Conservation (phyloP, 2,888 invertebrate species). For the Melanophora roralis region DNA sequence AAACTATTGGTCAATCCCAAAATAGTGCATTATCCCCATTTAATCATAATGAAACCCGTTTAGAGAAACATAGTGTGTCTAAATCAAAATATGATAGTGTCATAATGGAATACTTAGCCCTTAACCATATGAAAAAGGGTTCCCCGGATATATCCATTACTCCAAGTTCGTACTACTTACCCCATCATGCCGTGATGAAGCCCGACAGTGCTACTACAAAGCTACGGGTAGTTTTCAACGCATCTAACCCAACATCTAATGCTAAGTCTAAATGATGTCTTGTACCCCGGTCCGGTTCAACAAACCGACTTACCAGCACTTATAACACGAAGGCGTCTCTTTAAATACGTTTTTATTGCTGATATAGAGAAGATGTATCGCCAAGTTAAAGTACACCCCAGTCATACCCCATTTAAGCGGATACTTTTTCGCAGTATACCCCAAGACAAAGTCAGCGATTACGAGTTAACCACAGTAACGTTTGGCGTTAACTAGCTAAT, state of each 20-base stretch:
- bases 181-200: constrained; percentile 51
- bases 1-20: background rate
- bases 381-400: constrained; percentile 45
- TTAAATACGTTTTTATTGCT: constrained; percentile 53
- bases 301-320: constrained; percentile 43
- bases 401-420: constrained; percentile 52
- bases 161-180: constrained; percentile 1
- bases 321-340: constrained; percentile 36
- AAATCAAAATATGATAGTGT: background rate
- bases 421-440: constrained; percentile 47
- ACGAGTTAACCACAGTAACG: constrained; percentile 46
- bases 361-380: constrained; percentile 63
- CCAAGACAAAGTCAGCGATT: constrained; percentile 20
- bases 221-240: constrained; percentile 61
- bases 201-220: constrained; percentile 53
- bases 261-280: constrained; percentile 2
- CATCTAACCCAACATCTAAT: constrained; percentile 38
- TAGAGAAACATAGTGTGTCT: background rate
- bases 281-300: constrained; percentile 51
- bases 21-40: background rate
- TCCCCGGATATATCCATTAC: background rate
- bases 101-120: background rate
- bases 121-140: background rate
- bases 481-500: constrained; percentile 51
- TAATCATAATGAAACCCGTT: background rate